Conservation (phyloP, 2,888 invertebrate genomes). For the Chloroclystis v-ata region DNA sequence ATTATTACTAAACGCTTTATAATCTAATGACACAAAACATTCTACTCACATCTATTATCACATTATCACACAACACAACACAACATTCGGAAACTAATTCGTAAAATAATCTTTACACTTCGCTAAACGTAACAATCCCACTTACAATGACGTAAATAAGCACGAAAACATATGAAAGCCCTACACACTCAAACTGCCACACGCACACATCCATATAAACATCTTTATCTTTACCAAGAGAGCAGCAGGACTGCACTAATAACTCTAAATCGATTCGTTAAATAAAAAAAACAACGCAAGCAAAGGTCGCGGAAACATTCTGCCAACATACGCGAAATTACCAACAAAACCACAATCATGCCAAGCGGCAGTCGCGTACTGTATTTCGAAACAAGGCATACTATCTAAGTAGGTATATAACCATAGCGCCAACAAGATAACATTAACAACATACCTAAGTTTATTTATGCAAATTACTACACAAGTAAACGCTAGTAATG, state of each 20-base stretch:
- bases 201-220: conserved; percentile 38
- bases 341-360: conserved; percentile 44
- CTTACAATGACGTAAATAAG: conserved; percentile 14
- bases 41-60: too few species aligned
- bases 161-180: conserved; percentile 18
- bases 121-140: neutral
- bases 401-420: conserved; percentile 27
- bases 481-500: conserved; percentile 22
- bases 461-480: conserved; percentile 15
- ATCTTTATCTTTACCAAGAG: too few species aligned
- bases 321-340: conserved; percentile 45
- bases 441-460: conserved; percentile 8
- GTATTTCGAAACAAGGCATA: conserved; percentile 42
- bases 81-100: neutral
- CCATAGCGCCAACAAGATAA: conserved; percentile 7
- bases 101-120: neutral
- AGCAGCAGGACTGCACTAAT: conserved; percentile 34
- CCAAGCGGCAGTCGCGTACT: conserved; percentile 52
- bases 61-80: too few species aligned
- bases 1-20: too few species aligned
- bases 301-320: conserved; percentile 47
- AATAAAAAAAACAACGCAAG: conserved; percentile 42
- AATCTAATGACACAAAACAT: conserved; percentile 39
- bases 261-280: conserved; percentile 43
- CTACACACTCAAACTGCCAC: conserved; percentile 33